phyloP scores from a whole-genome alignment of 2,797 vertebrate species.

The Phyllotis vaccarum region DNA sequence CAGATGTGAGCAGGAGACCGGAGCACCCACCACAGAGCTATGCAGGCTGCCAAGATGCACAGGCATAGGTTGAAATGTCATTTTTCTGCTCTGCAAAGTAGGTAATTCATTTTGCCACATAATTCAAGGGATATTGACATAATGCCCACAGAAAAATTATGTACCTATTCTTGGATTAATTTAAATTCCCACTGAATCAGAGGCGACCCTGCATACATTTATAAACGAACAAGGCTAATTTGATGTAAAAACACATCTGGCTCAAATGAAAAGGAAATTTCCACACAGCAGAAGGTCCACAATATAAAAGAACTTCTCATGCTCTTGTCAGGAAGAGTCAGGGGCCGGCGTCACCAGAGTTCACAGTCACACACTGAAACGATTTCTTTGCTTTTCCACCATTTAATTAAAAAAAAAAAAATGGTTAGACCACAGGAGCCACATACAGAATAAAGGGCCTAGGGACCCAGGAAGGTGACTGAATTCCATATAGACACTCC shows the following conservation, averaged over 20 bases:
- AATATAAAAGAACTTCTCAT: neutral
- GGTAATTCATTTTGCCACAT: conserved; percentile 4
- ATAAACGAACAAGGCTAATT: conserved; percentile 34
- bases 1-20: accelerated
- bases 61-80: neutral
- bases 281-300: neutral
- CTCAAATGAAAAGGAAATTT: conserved; percentile 35
- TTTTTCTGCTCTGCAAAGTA: neutral
- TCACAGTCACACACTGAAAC: neutral
- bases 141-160: neutral
- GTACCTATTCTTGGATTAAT: conserved; percentile 34
- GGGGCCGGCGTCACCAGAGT: neutral
- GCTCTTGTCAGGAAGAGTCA: neutral
- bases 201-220: neutral
- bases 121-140: conserved; percentile 54
- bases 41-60: neutral
- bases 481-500: neutral
- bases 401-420: neutral
- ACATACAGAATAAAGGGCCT: neutral
- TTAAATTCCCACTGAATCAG: conserved; percentile 60
- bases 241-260: conserved; percentile 62
- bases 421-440: neutral
- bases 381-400: neutral
- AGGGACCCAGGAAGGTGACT: neutral
- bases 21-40: accelerated